Evolutionary conservation across 2,888 invertebrate genomes (phyloP), one percentile per base, ranked within the genome.

Genomic region (Mythimna lalbum): DNA sequence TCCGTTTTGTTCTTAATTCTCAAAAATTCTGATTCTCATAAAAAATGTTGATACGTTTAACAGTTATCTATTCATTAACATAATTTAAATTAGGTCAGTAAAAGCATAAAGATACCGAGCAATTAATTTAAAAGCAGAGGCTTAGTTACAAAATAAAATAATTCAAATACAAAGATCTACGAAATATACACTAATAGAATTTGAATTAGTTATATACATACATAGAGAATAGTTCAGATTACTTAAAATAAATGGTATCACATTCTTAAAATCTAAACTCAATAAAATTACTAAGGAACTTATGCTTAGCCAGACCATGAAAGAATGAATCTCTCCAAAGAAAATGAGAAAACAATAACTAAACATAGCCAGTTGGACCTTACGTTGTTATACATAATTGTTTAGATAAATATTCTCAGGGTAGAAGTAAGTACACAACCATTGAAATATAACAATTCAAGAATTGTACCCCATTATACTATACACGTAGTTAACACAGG

Each of bases 201-300:
- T 89, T 88, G 85, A 88, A 88, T 89, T 89, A 86, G 83, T 88
- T 89, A 90, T 90, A 90, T 92, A 93, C 89, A 91, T 90, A 91
- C 88, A 91, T 87, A 88, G 88, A 89, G 90, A 90, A 88, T 87
- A 90, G 90, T 90, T 91, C 90, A 90, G 87, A 91, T 92, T 90
- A 89, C 95, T 95, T 94, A 95, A 81, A 91, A 90, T 93, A 94
- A 93, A 94, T 95, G 95, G 95, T 95, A 95, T 95, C 95, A 95
- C 95, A 94, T 93, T 93, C 94, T 95, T 95, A 95, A 85, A 91
- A 88, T 89, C 92, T 94, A 93, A 89, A 88, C 85, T 90, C 89
- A 91, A 92, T 93, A 92, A 91, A 89, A 92, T 93, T 92, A 93
- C 88, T 91, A 91, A 95, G 95, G 95, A 95, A 95, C 95, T 94